phyloP scores from a whole-genome alignment of 2,113 vertebrate genomes.

The Dromaius novaehollandiae region DNA sequence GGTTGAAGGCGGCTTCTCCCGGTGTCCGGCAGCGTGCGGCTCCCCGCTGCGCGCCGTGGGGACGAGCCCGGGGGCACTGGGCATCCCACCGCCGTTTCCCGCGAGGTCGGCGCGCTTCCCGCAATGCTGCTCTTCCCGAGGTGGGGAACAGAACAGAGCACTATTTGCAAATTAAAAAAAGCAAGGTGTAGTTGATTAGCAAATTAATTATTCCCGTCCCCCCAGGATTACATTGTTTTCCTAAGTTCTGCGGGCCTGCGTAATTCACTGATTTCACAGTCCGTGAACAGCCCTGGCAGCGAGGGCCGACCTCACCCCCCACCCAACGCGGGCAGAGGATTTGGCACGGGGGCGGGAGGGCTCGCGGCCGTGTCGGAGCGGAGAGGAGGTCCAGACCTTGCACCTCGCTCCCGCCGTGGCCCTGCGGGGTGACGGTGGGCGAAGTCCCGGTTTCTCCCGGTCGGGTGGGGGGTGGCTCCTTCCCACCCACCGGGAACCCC shows the following conservation, averaged over 20 bases:
- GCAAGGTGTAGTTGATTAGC: conserved; percentile 79
- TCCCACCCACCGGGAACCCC: background rate
- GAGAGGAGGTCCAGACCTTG: background rate
- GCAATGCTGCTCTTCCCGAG: background rate
- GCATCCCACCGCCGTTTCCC: too few relatives aligned
- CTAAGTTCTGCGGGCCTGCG: conserved; percentile 70
- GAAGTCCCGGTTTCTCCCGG: background rate
- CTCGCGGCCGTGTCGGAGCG: fast-evolving
- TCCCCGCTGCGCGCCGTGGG: too few relatives aligned
- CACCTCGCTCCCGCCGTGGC: background rate
- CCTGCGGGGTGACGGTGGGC: fast-evolving
- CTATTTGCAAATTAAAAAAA: conserved; percentile 50
- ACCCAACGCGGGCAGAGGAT: fast-evolving
- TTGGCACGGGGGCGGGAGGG: background rate
- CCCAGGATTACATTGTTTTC: conserved; percentile 74
- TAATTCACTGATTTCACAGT: conserved; percentile 77
- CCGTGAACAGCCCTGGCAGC: conserved; percentile 71
- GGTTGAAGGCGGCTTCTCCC: background rate
- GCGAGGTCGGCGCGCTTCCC: background rate
- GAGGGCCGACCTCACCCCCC: conserved; percentile 11
- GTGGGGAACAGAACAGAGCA: conserved; percentile 10
- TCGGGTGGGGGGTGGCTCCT: background rate
- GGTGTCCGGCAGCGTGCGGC: fast-evolving
- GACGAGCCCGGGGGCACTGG: too few relatives aligned
- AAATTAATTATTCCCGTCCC: conserved; percentile 80